Conservation (phyloP, 2,888 invertebrate species). For the Drosophila nigricruria region DNA sequence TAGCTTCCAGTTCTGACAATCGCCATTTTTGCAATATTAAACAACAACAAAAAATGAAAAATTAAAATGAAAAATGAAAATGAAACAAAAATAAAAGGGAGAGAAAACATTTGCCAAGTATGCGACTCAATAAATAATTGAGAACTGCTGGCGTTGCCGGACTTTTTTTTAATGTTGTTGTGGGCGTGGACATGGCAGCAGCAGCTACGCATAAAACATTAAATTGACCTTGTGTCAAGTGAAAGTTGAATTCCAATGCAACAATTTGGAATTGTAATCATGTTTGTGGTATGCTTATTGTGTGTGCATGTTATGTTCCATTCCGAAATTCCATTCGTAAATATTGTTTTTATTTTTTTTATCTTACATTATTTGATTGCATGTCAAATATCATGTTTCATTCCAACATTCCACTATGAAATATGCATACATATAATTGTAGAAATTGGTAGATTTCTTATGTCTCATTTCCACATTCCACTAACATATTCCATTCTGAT, state of each 20-base stretch:
- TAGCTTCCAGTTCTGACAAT: not conserved
- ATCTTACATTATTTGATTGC: not conserved
- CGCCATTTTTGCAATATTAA: not conserved
- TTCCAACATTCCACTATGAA: not conserved
- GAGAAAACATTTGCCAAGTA: conserved; percentile 21
- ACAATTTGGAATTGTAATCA: not conserved
- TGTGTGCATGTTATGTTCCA: not conserved
- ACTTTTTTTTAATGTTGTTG: not conserved
- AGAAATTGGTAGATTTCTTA: not conserved
- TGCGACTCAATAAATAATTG: conserved; percentile 68
- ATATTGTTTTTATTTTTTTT: not conserved
- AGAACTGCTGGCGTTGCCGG: conserved; percentile 34
- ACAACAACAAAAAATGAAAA: conserved; percentile 2
- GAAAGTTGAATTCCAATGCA: not conserved
- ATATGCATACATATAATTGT: not conserved
- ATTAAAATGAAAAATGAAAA: conserved; percentile 2
- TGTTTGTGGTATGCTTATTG: not conserved
- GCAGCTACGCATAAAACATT: not conserved
- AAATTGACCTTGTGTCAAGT: conserved; percentile 6
- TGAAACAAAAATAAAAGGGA: conserved; percentile 2
- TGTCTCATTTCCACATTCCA: not conserved
- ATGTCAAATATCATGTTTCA: not conserved
- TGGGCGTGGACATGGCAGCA: not conserved
- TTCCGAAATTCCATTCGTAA: not conserved
- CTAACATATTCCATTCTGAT: too few relatives aligned